A percentile compares a stretch with the other conserved stretches of the same genome.
Evolutionary conservation across 2,113 vertebrate species (phyloP).

Genomic region (Petaurus breviceps): DNA sequence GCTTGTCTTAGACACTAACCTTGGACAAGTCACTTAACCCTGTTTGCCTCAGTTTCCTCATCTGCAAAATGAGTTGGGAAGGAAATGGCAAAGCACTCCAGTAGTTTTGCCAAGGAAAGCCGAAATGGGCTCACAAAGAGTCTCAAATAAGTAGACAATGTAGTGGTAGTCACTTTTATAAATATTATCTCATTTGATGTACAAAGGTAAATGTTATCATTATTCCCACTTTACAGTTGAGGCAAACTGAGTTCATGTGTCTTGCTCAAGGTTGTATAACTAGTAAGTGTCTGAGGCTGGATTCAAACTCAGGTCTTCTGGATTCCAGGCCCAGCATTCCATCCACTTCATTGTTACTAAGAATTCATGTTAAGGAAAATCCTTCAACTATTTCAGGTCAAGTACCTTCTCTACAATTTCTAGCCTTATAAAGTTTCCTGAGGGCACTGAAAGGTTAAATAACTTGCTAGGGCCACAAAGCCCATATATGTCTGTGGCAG

Average conservation of each 20-base stretch:
- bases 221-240: background rate
- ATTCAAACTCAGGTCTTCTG: background rate
- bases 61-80: too few species aligned
- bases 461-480: too few species aligned
- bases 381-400: background rate
- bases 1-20: too few species aligned
- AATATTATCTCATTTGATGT: background rate
- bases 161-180: background rate
- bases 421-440: background rate
- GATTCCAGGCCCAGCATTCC: background rate
- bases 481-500: too few species aligned
- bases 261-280: background rate
- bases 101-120: too few species aligned
- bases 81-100: too few species aligned
- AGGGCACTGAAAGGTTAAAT: too few species aligned
- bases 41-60: too few species aligned
- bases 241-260: background rate
- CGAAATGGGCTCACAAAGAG: too few species aligned
- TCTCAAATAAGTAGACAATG: too few species aligned
- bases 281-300: background rate
- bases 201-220: background rate
- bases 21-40: too few species aligned
- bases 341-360: background rate
- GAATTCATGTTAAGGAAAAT: background rate
- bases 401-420: background rate